These are phyloP conservation scores for Phymastichus coffea DNA, from an alignment of 1,140 invertebrate species.

Conservation along the genomic window DNA sequence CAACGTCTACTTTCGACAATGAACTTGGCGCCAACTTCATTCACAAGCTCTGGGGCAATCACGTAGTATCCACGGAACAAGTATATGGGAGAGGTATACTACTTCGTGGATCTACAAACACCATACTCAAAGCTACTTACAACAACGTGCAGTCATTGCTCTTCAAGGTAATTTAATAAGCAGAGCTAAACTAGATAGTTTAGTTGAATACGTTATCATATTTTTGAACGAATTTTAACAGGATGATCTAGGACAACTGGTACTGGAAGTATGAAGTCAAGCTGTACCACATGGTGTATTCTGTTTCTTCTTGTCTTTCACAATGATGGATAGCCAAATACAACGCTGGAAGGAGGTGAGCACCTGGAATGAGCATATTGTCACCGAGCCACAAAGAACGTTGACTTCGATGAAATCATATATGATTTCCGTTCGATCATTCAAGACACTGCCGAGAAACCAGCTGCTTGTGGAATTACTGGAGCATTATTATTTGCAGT, in stretches of 20 bases:
- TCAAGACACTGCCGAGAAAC: conserved; percentile 25
- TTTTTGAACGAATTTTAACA: conserved; percentile 44
- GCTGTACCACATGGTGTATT: conserved; percentile 74
- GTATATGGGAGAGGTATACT: conserved; percentile 72
- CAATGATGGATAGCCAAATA: conserved; percentile 63
- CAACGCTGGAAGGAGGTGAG: conserved; percentile 61
- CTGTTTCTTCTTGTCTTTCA: conserved; percentile 79
- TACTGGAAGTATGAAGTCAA: conserved; percentile 63
- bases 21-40: conserved; percentile 72
- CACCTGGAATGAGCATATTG: conserved; percentile 59
- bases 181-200: too few species aligned
- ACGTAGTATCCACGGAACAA: conserved; percentile 69
- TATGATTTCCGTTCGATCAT: conserved; percentile 58
- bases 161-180: conserved; percentile 40
- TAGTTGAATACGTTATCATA: too few species aligned
- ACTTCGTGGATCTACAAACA: conserved; percentile 58
- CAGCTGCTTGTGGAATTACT: conserved; percentile 33
- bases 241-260: conserved; percentile 68
- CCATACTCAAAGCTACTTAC: conserved; percentile 60
- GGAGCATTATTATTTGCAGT: conserved; percentile 77
- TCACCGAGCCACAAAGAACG: conserved; percentile 60
- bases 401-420: conserved; percentile 56
- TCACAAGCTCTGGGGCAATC: conserved; percentile 65
- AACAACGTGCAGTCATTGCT: conserved; percentile 53
- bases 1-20: conserved; percentile 69